These are phyloP conservation scores for Pseudochaenichthys georgianus DNA, from an alignment of 2,797 vertebrate genomes.

Conservation along the genomic window DNA sequence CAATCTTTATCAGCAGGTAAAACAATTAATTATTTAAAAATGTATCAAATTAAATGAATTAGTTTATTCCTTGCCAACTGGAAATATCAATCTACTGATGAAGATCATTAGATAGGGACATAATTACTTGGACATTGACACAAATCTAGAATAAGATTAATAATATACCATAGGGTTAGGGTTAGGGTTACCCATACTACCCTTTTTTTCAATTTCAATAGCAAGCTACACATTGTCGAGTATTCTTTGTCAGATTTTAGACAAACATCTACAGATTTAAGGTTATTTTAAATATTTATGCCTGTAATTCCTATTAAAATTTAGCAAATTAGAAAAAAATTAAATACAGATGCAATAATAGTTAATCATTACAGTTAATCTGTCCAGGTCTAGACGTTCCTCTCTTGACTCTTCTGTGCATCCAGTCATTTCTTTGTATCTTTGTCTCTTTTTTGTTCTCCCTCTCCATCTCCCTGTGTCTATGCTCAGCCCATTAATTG, in stretches of 20 bases:
- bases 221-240: not conserved
- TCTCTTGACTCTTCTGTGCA: slow-evolving; percentile 66
- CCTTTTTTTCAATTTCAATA: slow-evolving; percentile 13
- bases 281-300: slow-evolving; percentile 56
- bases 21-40: not conserved
- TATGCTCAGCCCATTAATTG: slow-evolving; percentile 90
- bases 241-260: slow-evolving; percentile 28
- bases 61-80: not conserved
- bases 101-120: slow-evolving; percentile 6
- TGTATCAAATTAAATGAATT: not conserved
- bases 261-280: slow-evolving; percentile 52
- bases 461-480: slow-evolving; percentile 66
- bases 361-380: slow-evolving; percentile 62
- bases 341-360: slow-evolving; percentile 44
- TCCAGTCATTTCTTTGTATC: slow-evolving; percentile 72
- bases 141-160: not conserved
- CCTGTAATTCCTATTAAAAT: slow-evolving; percentile 38
- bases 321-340: slow-evolving; percentile 30
- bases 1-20: slow-evolving; percentile 1
- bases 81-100: not conserved
- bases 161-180: not conserved
- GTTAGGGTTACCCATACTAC: no score
- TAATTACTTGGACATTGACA: not conserved
- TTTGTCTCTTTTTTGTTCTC: slow-evolving; percentile 58
- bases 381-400: slow-evolving; percentile 68